Evolutionary conservation across 2,888 invertebrate genomes (phyloP).

Genomic region (Drosophila neonasuta): DNA sequence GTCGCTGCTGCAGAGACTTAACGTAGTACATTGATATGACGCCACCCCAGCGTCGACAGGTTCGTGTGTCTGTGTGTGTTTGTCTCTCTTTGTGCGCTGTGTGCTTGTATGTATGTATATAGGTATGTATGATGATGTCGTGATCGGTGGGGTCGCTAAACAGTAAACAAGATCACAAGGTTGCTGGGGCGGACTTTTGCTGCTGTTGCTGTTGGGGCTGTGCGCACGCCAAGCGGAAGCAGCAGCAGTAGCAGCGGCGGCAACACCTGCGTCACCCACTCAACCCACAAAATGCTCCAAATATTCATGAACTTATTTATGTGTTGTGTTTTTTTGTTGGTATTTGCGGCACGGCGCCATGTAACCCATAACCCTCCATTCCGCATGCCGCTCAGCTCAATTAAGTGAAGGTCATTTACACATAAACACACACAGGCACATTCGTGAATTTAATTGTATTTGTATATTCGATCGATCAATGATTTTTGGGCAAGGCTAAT

Average conservation of each 20-base stretch:
- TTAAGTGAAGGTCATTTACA: conserved; percentile 66
- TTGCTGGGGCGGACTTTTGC: conserved; percentile 43
- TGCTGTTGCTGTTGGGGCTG: conserved; percentile 47
- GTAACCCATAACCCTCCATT: conserved; percentile 51
- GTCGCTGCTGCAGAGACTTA: conserved; percentile 44
- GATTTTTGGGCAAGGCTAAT: conserved; percentile 51
- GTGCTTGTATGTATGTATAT: conserved; percentile 16
- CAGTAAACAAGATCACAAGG: conserved; percentile 79
- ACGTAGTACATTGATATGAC: conserved; percentile 61
- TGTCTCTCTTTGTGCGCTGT: background rate
- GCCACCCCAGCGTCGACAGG: conserved; percentile 73
- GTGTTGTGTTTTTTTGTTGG: conserved; percentile 6
- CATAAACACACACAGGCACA: background rate
- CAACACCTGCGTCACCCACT: conserved; percentile 59
- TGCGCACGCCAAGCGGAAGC: conserved; percentile 77
- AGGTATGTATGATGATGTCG: conserved; percentile 48
- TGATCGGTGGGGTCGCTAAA: conserved; percentile 72
- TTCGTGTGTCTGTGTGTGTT: conserved; percentile 35
- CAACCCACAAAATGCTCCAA: conserved; percentile 33
- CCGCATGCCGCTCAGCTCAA: conserved; percentile 46
- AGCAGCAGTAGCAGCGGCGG: conserved; percentile 59
- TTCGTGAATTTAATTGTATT: background rate
- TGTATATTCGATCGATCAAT: conserved; percentile 57
- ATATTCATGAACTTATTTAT: conserved; percentile 31
- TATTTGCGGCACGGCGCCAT: conserved; percentile 14